A percentile compares a stretch with the other conserved stretches of the same genome.
Conservation (phyloP, 2,888 invertebrate species). For the Apodemia hepburni region DNA sequence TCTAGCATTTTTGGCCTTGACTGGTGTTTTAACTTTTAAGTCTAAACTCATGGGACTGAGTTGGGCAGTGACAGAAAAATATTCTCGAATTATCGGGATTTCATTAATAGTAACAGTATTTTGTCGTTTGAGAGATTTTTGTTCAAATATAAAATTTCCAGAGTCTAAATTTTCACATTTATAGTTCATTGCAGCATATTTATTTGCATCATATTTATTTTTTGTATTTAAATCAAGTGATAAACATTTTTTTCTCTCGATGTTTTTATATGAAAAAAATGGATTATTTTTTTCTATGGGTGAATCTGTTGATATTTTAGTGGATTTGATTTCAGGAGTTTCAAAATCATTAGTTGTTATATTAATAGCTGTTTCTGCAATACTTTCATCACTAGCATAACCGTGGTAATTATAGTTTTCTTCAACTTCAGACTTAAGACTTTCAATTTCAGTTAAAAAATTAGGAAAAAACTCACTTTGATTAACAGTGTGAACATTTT, state of each 20-base stretch:
- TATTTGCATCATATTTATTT: constrained; percentile 37
- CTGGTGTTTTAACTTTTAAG: constrained; percentile 43
- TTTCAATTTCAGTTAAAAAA: neutral
- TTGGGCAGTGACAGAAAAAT: constrained; percentile 52
- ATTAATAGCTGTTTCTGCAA: constrained; percentile 74
- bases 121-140: constrained; percentile 38
- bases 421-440: constrained; percentile 31
- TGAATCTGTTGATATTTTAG: constrained; percentile 23
- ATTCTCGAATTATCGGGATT: constrained; percentile 74
- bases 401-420: constrained; percentile 57
- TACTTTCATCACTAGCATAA: constrained; percentile 75
- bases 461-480: neutral
- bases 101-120: constrained; percentile 75
- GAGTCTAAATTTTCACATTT: constrained; percentile 26
- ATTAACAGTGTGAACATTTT: neutral
- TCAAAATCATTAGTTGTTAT: constrained; percentile 58
- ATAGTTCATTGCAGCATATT: constrained; percentile 19
- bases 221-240: constrained; percentile 55
- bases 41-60: constrained; percentile 16
- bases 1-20: constrained; percentile 21
- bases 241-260: constrained; percentile 46
- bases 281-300: neutral
- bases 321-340: constrained; percentile 38
- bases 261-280: constrained; percentile 29
- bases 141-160: neutral